phyloP scores from a whole-genome alignment of 2,888 invertebrate genomes.

The Harpagoxenus sublaevis region DNA sequence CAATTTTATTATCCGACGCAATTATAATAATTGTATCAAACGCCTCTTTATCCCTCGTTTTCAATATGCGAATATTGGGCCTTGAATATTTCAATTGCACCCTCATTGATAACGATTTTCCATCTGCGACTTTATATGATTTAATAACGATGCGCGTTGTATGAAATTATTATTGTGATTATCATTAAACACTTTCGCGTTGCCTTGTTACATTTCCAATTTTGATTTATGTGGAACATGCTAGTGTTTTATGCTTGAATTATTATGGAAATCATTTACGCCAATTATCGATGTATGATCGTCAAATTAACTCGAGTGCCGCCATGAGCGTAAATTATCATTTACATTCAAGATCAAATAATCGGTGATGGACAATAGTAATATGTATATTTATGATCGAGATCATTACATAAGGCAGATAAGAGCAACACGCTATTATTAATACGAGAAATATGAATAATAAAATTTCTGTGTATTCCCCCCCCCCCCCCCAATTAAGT shows the following conservation, averaged over 20 bases:
- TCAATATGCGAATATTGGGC: background rate
- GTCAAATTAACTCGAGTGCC: slow-evolving; percentile 30
- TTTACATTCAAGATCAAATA: slow-evolving; percentile 18
- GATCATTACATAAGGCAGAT: no score
- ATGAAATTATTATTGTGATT: slow-evolving; percentile 9
- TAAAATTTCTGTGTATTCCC: no score
- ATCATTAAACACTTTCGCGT: slow-evolving; percentile 18
- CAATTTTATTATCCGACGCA: slow-evolving; percentile 16
- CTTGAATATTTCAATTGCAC: slow-evolving; percentile 29
- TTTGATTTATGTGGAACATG: slow-evolving; percentile 15
- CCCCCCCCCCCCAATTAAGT: no score
- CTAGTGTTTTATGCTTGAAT: slow-evolving; percentile 20
- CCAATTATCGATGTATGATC: slow-evolving; percentile 28
- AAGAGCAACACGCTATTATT: no score
- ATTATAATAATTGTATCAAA: slow-evolving; percentile 30
- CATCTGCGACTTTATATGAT: slow-evolving; percentile 4
- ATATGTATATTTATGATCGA: background rate
- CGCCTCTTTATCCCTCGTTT: background rate
- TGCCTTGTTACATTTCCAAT: background rate
- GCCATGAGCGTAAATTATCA: slow-evolving; percentile 15
- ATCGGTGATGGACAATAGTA: background rate
- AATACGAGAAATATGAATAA: no score
- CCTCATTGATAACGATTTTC: slow-evolving; percentile 8
- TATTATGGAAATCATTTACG: slow-evolving; percentile 29
- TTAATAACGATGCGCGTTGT: slow-evolving; percentile 1